These are phyloP conservation scores for Agrotis segetum DNA, from an alignment of 2,888 invertebrate species.

Conservation along the genomic window DNA sequence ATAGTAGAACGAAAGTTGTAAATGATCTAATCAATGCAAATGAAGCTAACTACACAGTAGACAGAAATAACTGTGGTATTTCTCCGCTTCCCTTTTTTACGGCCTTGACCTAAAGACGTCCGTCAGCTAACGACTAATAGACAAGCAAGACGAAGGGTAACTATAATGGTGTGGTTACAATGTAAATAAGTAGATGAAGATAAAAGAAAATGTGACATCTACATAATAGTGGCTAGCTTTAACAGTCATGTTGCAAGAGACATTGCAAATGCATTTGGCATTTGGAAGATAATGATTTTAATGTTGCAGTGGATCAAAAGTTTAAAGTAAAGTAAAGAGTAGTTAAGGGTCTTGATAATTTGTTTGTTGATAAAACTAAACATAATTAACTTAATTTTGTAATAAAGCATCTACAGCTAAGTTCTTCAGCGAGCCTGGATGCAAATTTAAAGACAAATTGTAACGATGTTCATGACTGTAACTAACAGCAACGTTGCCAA, in stretches of 20 bases:
- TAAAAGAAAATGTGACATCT: not conserved
- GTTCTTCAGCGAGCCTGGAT: not conserved
- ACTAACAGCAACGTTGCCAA: too few relatives aligned
- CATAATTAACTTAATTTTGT: not conserved
- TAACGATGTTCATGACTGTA: too few relatives aligned
- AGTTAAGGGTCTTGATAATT: too few relatives aligned
- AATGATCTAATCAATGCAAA: not conserved
- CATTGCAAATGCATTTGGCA: not conserved
- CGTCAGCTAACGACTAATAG: constrained; percentile 7
- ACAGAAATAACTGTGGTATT: not conserved
- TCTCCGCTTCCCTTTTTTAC: not conserved
- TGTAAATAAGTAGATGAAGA: not conserved
- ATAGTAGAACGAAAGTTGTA: not conserved
- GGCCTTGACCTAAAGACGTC: constrained; percentile 6
- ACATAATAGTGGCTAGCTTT: not conserved
- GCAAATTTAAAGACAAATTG: not conserved
- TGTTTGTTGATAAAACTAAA: not conserved
- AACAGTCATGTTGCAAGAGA: not conserved
- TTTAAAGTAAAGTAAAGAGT: too few relatives aligned
- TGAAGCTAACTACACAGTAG: not conserved
- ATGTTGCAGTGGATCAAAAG: not conserved
- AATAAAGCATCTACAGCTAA: not conserved
- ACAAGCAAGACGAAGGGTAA: constrained; percentile 15
- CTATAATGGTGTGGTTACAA: not conserved
- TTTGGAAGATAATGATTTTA: not conserved